Base-by-base conservation (phyloP, 2,888 invertebrate genomes). In the Eupeodes latifasciatus region DNA sequence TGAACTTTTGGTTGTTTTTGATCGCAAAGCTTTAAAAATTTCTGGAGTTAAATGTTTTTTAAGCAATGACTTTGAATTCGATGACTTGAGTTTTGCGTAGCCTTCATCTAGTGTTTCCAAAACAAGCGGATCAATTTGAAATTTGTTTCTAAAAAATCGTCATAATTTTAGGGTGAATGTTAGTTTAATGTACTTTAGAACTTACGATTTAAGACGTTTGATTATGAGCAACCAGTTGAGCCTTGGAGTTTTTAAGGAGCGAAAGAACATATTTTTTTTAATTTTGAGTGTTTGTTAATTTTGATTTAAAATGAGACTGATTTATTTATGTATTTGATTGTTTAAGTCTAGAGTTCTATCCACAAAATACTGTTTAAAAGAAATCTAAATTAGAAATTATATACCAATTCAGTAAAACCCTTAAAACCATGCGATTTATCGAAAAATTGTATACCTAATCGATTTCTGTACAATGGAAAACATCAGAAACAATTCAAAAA, bases 11-110 rank as follows among this genome's bases (percentile, higher is more conserved):
- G 98, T 98, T 94, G 98, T 98, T 95, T 97, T 97, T 94, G 96
- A 96, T 95, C 98, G 98, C 90, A 98, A 95, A 92, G 95, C 96
- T 93, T 98, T 98, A 94, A 98, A 98, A 86, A 98, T 95, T 92
- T 98, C 98, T 94, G 96, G 96, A 93, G 98, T 97, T 91, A 98
- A 96, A 95, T 97, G 97, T 94, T 99, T 99, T 96, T 99, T 99
- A 95, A 99, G 95, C 94, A 99, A 96, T 85, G 98, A 99, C 94
- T 98, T 98, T 94, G 98, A 98, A 94, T 98, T 97, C 87, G 98
- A 97, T 91, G 95, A 96, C 91, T 95, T 95, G 92, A 98, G 95
- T 95, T 98, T 98, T 95, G 96, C 96, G 95, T 95, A 98, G 92
- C 97, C 98, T 93, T 97, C 96, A 94, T 98, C 98, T 94, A 98